phyloP scores from a whole-genome alignment of 2,797 vertebrate species.

The Melanotaenia trifasciata region DNA sequence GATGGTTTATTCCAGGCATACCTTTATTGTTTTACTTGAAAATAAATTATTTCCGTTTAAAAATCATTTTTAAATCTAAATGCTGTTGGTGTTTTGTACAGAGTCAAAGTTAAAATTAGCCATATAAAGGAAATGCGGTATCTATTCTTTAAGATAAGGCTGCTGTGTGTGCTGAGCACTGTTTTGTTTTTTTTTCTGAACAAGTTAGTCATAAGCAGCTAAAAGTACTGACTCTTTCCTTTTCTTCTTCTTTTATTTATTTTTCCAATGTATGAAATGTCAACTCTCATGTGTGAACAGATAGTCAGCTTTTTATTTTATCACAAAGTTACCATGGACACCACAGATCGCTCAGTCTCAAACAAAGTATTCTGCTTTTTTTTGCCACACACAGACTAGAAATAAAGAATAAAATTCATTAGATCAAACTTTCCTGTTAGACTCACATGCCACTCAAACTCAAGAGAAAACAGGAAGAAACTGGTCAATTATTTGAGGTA shows the following conservation, averaged over 20 bases:
- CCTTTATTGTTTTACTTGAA: constrained; percentile 30
- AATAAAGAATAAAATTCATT: too few relatives aligned
- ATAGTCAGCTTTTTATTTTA: not conserved
- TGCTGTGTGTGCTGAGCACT: too few relatives aligned
- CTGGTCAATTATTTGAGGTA: too few relatives aligned
- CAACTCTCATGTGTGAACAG: not conserved
- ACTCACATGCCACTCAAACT: not conserved
- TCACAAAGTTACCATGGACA: not conserved
- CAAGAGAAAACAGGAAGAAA: too few relatives aligned
- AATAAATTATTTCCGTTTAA: constrained; percentile 17
- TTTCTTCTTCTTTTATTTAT: not conserved
- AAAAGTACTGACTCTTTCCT: too few relatives aligned
- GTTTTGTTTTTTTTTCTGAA: not conserved
- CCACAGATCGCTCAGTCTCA: not conserved
- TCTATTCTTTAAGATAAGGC: not conserved
- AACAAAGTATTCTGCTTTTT: not conserved
- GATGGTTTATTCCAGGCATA: constrained; percentile 40
- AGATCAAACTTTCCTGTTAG: too few relatives aligned
- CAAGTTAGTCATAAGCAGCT: not conserved
- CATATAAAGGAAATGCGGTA: not conserved
- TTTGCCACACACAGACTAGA: too few relatives aligned
- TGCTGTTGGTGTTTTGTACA: not conserved
- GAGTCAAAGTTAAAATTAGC: not conserved
- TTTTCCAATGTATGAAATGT: not conserved
- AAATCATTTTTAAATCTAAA: not conserved